Percentiles rank a stretch among this genome's conserved stretches.
Evolutionary conservation across 2,797 vertebrate genomes (phyloP).

Genomic region (Sebastes cheni): DNA sequence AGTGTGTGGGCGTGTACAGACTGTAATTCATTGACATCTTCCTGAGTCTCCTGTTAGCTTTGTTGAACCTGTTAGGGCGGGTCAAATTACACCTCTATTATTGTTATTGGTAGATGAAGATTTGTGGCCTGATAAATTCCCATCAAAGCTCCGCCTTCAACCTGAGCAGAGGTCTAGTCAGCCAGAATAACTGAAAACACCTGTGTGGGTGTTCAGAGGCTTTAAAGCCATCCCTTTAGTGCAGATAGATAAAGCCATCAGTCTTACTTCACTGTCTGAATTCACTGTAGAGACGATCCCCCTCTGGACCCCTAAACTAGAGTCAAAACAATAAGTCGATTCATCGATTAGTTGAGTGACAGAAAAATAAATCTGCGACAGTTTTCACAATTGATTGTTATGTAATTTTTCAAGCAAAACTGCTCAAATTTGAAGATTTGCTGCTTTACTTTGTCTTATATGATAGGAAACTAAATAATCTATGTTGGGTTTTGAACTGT

Average conservation of each 20-base stretch:
- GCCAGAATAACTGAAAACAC: neutral
- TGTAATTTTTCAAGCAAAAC: neutral
- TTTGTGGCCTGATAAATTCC: neutral
- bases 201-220: neutral
- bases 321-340: neutral
- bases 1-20: neutral
- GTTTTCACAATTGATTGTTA: neutral
- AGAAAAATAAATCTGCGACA: neutral
- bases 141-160: neutral
- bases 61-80: neutral
- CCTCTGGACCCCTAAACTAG: neutral
- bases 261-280: neutral
- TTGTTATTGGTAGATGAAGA: neutral
- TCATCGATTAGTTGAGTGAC: neutral
- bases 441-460: neutral
- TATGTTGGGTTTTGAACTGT: neutral
- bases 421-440: neutral
- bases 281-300: neutral
- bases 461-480: neutral
- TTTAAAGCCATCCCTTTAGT: neutral
- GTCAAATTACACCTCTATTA: neutral
- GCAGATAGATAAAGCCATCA: neutral
- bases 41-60: neutral
- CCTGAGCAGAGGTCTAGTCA: neutral
- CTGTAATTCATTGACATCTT: neutral